A percentile compares a stretch with the other conserved stretches of the same genome.
Conservation (phyloP, 2,113 vertebrate species). For the Tiliqua scincoides region DNA sequence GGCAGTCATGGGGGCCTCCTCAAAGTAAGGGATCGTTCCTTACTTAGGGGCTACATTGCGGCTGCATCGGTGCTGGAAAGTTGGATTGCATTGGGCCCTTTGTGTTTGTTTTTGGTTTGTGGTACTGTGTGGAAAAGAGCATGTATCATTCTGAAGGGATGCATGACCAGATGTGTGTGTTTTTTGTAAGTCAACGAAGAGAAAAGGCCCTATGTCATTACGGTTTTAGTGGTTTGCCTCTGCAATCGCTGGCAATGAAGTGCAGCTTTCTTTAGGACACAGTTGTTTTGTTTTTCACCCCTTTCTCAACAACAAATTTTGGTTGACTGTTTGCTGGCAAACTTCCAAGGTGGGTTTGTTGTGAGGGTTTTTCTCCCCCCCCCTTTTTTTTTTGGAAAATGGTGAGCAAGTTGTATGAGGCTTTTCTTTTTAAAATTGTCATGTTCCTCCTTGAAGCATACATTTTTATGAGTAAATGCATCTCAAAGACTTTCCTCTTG, state of each 20-base stretch:
- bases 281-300: too few relatives aligned
- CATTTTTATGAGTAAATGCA: not conserved
- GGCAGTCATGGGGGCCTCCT: too few relatives aligned
- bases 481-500: not conserved
- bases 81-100: not conserved
- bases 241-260: not conserved
- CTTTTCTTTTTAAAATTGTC: not conserved
- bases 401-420: not conserved
- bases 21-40: too few relatives aligned
- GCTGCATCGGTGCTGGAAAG: too few relatives aligned
- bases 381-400: not conserved
- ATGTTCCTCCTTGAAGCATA: not conserved
- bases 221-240: not conserved
- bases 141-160: not conserved
- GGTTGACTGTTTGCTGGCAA: not conserved
- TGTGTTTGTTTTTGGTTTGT: not conserved
- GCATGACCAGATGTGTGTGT: not conserved
- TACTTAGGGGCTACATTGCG: too few relatives aligned
- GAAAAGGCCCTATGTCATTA: not conserved
- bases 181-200: not conserved
- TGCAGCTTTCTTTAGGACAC: not conserved
- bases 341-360: not conserved
- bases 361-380: not conserved
- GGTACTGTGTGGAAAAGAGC: not conserved
- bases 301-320: not conserved